Evolutionary conservation across 2,113 vertebrate genomes (phyloP).

Genomic region (Hoplias malabaricus): DNA sequence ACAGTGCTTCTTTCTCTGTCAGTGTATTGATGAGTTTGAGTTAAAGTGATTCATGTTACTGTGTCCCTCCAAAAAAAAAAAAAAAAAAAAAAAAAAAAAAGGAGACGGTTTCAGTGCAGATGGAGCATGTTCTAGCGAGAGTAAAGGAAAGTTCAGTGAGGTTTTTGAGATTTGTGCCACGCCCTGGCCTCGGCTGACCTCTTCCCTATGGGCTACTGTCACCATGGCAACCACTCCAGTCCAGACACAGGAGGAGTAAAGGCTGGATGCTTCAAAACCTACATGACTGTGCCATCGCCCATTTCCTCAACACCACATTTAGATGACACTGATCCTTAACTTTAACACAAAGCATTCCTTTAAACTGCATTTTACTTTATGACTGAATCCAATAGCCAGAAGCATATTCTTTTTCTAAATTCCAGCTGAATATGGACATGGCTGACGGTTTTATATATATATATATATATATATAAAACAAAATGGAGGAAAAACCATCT

Average conservation of each 20-base stretch:
- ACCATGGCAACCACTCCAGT: conserved; percentile 22
- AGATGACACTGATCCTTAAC: neutral
- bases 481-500: neutral
- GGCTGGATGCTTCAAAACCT: neutral
- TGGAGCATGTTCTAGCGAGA: conserved; percentile 33
- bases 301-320: neutral
- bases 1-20: conserved; percentile 59
- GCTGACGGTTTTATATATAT: neutral
- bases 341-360: neutral
- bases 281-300: neutral
- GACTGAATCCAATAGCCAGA: neutral
- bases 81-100: conserved; percentile 4
- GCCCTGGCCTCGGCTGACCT: conserved; percentile 29
- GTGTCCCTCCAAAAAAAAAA: no score
- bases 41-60: conserved; percentile 58
- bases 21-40: conserved; percentile 58
- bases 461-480: neutral
- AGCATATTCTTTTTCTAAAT: neutral
- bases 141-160: conserved; percentile 19
- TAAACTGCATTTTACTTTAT: neutral
- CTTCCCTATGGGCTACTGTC: conserved; percentile 18
- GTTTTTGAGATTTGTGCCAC: conserved; percentile 22
- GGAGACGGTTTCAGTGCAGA: conserved; percentile 30
- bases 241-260: neutral
- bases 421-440: neutral